A percentile compares a stretch with the other conserved stretches of the same genome.
Conservation (phyloP, 2,113 vertebrate species). For the Neomonachus schauinslandi region DNA sequence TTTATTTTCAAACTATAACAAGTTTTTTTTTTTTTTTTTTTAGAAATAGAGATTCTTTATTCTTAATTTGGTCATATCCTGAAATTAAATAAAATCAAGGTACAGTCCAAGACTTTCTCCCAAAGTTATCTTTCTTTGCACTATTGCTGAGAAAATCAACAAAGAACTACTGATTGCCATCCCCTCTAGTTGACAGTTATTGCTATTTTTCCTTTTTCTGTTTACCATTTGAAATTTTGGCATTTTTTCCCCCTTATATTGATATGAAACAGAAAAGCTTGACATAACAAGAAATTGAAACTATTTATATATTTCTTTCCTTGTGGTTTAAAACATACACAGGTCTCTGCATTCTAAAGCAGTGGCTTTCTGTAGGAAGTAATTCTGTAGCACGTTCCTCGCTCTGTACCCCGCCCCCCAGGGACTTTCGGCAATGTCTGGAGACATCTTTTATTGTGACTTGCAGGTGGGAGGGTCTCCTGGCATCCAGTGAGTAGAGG, state of each 20-base stretch:
- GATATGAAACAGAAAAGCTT: constrained; percentile 68
- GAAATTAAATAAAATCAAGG: constrained; percentile 50
- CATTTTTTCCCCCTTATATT: constrained; percentile 25
- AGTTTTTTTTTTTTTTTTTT: neutral
- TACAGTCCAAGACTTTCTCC: neutral
- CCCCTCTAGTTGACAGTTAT: constrained; percentile 6
- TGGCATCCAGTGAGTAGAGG: neutral
- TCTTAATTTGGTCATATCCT: constrained; percentile 43
- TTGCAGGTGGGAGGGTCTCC: neutral
- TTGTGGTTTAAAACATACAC: constrained; percentile 31
- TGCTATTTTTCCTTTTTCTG: constrained; percentile 41
- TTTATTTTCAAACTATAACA: constrained; percentile 46
- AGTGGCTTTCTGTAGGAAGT: neutral
- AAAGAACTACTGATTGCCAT: neutral
- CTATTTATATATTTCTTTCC: constrained; percentile 58
- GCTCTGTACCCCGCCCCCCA: rapidly evolving
- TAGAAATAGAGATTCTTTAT: neutral
- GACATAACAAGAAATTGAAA: constrained; percentile 57
- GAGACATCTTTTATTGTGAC: neutral
- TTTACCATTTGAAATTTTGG: constrained; percentile 58
- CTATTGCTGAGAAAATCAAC: neutral
- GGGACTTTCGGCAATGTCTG: neutral
- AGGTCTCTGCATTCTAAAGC: neutral
- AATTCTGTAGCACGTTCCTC: neutral
- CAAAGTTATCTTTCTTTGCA: constrained; percentile 24